Evolutionary conservation across 1,140 invertebrate species (phyloP), one percentile per base, ranked within the genome.

Genomic region (Eueides isabella): DNA sequence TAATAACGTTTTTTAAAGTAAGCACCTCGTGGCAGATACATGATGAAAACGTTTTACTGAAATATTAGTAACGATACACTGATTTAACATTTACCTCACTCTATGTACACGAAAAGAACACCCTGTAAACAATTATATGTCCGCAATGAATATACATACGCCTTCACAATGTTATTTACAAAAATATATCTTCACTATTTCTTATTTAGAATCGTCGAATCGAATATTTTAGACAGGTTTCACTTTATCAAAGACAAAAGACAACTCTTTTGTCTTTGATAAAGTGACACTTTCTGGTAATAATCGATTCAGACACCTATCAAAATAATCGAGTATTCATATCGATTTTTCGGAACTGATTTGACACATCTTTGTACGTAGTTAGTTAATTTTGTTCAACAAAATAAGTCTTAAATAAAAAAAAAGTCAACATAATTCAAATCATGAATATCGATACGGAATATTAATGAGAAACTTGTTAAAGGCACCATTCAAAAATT

Each of bases 81-180:
- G 48, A 64, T 70, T 31, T 65, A 63, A 29, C 30, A 38, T 62
- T 30, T 26, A 55, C 7, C 48, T 7, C 23, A 19, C 48, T 74
- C 65, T 71, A 75, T 75, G 70, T 74, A 74, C 68, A 77, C 48
- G 38, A 74, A 33, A 62, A 55, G 23, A 55, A 71, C 74, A 74
- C 76, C 76, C 76, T 77, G 63, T 44, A 74, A 69, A 69, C 67
- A 65, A 48, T 74, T 74, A 65, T 28, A 67, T 35, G 35, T 64
- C 38, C 11, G 65, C 48, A 44, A 68, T 71, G 68, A 65, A 69
- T 69, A 74, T 69, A 61, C 69, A 74, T 69, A 61, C 69, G 29
- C 19, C 19, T 55, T 72, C 64, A 75, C 67, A 81, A 75, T 71
- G 77, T 67, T 77, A 79, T 84, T 75, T 83, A 81, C 78, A 83